Evolutionary conservation across 2,113 vertebrate species (phyloP).

Genomic region (Fregata magnificens): DNA sequence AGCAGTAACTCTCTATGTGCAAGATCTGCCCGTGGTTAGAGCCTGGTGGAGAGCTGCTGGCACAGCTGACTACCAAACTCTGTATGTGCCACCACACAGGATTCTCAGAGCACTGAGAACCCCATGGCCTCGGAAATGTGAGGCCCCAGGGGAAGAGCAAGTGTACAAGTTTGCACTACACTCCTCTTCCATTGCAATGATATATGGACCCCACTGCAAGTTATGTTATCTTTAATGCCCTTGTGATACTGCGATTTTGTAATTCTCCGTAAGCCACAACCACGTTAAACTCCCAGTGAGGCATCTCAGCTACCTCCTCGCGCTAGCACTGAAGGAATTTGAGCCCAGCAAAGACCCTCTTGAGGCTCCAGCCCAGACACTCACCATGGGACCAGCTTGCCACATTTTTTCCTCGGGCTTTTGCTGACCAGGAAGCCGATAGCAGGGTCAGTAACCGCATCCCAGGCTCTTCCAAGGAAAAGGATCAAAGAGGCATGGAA

Average conservation of each 20-base stretch:
- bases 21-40: not conserved
- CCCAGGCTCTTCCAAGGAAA: slow-evolving; percentile 76
- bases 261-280: not conserved
- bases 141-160: not conserved
- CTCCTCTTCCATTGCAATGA: not conserved
- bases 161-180: not conserved
- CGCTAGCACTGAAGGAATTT: not conserved
- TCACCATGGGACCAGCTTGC: slow-evolving; percentile 75
- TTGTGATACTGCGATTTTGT: not conserved
- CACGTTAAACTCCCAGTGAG: not conserved
- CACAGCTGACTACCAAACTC: not conserved
- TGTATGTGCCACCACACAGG: fast-evolving
- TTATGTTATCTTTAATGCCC: not conserved
- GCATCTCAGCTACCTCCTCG: not conserved
- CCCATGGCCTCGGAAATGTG: fast-evolving
- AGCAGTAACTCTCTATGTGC: not conserved
- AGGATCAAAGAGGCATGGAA: slow-evolving; percentile 72
- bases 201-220: not conserved
- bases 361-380: not conserved
- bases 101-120: not conserved
- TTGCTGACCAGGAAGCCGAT: slow-evolving; percentile 76
- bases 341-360: not conserved
- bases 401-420: slow-evolving; percentile 59
- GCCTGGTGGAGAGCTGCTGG: not conserved
- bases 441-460: slow-evolving; percentile 74